Percentiles rank a stretch among this genome's conserved stretches.
phyloP scores from a whole-genome alignment of 2,797 vertebrate genomes.

The Acanthurus tractus region DNA sequence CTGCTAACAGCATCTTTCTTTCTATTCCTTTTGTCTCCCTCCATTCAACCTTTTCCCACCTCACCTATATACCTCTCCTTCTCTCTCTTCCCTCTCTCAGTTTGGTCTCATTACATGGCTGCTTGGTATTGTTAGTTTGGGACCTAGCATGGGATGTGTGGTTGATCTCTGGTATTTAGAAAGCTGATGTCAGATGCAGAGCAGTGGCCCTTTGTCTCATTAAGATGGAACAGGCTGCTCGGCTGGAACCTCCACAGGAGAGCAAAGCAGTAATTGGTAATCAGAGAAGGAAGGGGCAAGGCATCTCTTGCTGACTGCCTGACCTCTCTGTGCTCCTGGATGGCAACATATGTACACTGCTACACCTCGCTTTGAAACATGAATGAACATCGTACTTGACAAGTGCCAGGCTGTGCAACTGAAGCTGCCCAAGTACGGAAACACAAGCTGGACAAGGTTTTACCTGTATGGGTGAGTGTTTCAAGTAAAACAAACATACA shows the following conservation, averaged over 20 bases:
- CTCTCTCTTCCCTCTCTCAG: slow-evolving; percentile 3
- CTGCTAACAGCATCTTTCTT: slow-evolving; percentile 26
- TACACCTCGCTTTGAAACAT: slow-evolving; percentile 43
- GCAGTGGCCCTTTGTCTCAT: slow-evolving; percentile 68
- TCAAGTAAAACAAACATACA: too few relatives aligned
- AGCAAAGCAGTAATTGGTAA: slow-evolving; percentile 74
- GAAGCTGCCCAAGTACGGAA: slow-evolving; percentile 2
- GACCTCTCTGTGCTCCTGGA: slow-evolving; percentile 55
- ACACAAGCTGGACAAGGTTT: neutral
- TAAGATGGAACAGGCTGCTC: slow-evolving; percentile 59
- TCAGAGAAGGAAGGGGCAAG: slow-evolving; percentile 54
- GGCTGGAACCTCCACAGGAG: slow-evolving; percentile 58
- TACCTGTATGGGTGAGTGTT: neutral
- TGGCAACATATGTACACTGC: slow-evolving; percentile 24
- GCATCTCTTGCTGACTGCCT: slow-evolving; percentile 43
- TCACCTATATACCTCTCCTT: slow-evolving; percentile 12
- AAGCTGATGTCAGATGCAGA: slow-evolving; percentile 58
- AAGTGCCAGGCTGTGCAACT: slow-evolving; percentile 28
- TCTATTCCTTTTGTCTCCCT: slow-evolving; percentile 22
- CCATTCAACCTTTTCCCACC: slow-evolving; percentile 24
- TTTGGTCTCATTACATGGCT: slow-evolving; percentile 18
- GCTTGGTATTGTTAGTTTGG: slow-evolving; percentile 46
- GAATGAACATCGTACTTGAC: slow-evolving; percentile 45
- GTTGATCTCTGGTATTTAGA: slow-evolving; percentile 70
- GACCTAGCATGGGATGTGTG: slow-evolving; percentile 42